These are phyloP conservation scores for Aplidium turbinatum DNA, from an alignment of 23 tunicate genomes.

Conservation along the genomic window DNA sequence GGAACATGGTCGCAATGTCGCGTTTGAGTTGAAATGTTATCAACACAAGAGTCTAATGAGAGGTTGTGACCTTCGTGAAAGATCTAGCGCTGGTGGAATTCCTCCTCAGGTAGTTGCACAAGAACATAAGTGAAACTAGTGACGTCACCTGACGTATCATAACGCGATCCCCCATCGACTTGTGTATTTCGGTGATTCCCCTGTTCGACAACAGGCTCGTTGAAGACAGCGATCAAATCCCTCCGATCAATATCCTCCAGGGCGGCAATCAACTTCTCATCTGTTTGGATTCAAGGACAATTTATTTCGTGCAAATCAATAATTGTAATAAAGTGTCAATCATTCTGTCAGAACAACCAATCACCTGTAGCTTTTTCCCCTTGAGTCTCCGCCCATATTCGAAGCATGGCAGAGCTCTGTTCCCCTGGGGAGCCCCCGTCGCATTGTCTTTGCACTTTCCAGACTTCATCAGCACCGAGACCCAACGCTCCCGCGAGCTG, in stretches of 20 bases:
- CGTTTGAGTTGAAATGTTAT: too few species aligned
- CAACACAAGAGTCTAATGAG: too few species aligned
- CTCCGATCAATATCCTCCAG: conserved; percentile 30
- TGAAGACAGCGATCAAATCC: conserved; percentile 28
- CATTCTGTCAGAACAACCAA: neutral
- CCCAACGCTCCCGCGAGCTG: conserved; percentile 70
- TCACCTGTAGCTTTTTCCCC: conserved; percentile 38
- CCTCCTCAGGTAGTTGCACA: too few species aligned
- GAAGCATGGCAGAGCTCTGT: conserved; percentile 61
- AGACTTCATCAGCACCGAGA: conserved; percentile 57
- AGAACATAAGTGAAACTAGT: too few species aligned
- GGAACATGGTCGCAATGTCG: too few species aligned
- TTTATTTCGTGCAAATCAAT: neutral
- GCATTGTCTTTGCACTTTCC: conserved; percentile 77
- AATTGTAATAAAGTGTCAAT: neutral
- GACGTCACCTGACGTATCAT: too few species aligned
- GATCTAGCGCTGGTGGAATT: too few species aligned
- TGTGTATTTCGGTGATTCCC: too few species aligned
- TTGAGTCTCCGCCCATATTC: conserved; percentile 53
- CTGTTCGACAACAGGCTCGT: conserved; percentile 10
- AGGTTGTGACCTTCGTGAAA: too few species aligned
- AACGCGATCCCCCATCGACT: too few species aligned
- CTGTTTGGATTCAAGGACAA: neutral
- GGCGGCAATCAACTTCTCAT: conserved; percentile 23
- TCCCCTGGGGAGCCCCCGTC: conserved; percentile 51